A percentile compares a stretch with the other conserved stretches of the same genome.
Evolutionary conservation across 1,140 invertebrate genomes (phyloP).

Genomic region (Philopotamus ludificatus): DNA sequence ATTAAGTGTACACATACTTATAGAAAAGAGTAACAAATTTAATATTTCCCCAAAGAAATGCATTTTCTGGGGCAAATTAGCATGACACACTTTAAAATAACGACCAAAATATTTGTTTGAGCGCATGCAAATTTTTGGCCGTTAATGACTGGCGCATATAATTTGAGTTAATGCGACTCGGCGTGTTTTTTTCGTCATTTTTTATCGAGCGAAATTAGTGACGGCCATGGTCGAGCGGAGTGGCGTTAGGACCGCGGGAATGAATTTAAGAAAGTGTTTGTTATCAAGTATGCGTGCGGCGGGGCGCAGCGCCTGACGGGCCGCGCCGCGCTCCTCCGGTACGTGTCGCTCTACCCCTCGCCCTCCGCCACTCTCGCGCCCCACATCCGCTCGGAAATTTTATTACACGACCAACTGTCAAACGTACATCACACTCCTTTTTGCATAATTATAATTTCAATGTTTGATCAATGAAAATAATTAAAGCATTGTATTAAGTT

Average conservation of each 20-base stretch:
- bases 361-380: not conserved
- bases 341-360: not conserved
- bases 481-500: no score
- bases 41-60: no score
- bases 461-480: no score
- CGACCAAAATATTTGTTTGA: not conserved
- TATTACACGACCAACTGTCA: not conserved
- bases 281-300: constrained; percentile 9
- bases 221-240: not conserved
- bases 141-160: no score
- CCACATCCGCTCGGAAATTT: not conserved
- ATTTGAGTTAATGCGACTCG: not conserved
- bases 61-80: no score
- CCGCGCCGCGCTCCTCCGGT: not conserved
- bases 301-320: constrained; percentile 1
- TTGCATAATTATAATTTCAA: not conserved
- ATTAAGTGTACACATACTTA: no score
- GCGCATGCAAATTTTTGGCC: no score
- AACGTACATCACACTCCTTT: not conserved
- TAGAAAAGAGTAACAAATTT: no score
- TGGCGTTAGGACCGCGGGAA: not conserved
- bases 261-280: constrained; percentile 7
- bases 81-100: no score
- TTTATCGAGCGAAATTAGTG: not conserved
- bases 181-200: not conserved